Conservation (phyloP, 1,140 invertebrate genomes). For the Cotesia chilonis region DNA sequence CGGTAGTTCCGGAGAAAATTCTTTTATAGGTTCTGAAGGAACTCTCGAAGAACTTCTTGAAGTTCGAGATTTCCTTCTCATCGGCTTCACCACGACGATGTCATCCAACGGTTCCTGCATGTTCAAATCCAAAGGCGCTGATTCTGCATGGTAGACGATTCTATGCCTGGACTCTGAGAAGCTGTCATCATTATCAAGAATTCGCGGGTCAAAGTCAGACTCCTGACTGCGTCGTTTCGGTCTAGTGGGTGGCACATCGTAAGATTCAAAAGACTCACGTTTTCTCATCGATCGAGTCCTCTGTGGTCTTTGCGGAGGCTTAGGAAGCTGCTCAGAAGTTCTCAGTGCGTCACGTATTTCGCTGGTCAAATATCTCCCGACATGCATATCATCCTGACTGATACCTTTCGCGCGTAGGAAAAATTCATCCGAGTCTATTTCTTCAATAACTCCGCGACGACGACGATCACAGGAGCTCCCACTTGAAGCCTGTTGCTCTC, state of each 20-base stretch:
- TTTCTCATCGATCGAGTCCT: slow-evolving; percentile 55
- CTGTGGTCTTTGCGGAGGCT: slow-evolving; percentile 52
- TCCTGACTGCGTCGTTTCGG: slow-evolving; percentile 60
- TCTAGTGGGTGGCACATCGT: slow-evolving; percentile 46
- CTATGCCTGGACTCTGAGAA: slow-evolving; percentile 50
- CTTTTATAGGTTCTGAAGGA: slow-evolving; percentile 35
- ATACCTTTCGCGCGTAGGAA: slow-evolving; percentile 81
- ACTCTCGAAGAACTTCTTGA: slow-evolving; percentile 46
- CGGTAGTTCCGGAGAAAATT: slow-evolving; percentile 12
- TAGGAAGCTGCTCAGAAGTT: slow-evolving; percentile 65
- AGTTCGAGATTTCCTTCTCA: slow-evolving; percentile 55
- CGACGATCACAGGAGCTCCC: slow-evolving; percentile 65
- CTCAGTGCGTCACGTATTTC: slow-evolving; percentile 83
- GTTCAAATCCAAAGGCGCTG: slow-evolving; percentile 26
- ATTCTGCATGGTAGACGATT: slow-evolving; percentile 58
- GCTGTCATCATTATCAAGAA: slow-evolving; percentile 42
- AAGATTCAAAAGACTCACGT: slow-evolving; percentile 47
- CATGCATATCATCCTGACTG: slow-evolving; percentile 81
- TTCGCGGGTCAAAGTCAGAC: slow-evolving; percentile 46
- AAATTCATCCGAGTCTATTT: slow-evolving; percentile 87
- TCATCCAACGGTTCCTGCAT: slow-evolving; percentile 55
- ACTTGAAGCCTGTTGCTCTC: slow-evolving; percentile 63
- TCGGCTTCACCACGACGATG: slow-evolving; percentile 60
- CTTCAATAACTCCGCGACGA: slow-evolving; percentile 76
- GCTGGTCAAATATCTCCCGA: slow-evolving; percentile 77